phyloP scores from a whole-genome alignment of 1,140 invertebrate genomes.

The Delia radicum region DNA sequence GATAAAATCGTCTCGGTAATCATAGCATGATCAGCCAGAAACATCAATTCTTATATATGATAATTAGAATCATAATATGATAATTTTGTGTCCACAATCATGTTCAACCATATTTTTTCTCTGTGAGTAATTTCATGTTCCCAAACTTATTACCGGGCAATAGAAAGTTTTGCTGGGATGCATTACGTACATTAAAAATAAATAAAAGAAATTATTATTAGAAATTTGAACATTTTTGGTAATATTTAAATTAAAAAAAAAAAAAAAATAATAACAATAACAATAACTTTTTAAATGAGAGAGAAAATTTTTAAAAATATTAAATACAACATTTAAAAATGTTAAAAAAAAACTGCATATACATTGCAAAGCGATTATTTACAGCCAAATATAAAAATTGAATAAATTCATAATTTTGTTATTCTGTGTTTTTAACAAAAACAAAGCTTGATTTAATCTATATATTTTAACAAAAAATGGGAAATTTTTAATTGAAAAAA shows the following conservation, averaged over 20 bases:
- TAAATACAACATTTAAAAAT: too few species aligned
- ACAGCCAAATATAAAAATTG: not conserved
- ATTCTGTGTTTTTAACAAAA: not conserved
- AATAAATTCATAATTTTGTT: not conserved
- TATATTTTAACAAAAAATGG: not conserved
- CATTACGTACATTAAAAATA: too few species aligned
- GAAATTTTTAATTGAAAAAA: not conserved
- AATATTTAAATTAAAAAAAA: not conserved
- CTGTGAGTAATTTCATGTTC: too few species aligned
- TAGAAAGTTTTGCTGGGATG: too few species aligned
- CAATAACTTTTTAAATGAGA: not conserved
- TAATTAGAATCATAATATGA: too few species aligned
- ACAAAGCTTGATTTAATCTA: not conserved
- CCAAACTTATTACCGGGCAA: too few species aligned
- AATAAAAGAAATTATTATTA: not conserved
- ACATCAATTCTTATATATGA: too few species aligned
- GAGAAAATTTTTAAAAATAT: too few species aligned
- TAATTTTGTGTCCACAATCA: too few species aligned
- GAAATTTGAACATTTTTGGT: not conserved
- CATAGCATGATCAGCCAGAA: too few species aligned
- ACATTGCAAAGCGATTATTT: not conserved
- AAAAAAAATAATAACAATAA: not conserved
- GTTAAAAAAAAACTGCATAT: not conserved
- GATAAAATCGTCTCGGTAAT: too few species aligned
- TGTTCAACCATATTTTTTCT: too few species aligned